These are phyloP conservation scores for Anhinga anhinga DNA, from an alignment of 2,113 vertebrate genomes.

Conservation along the genomic window DNA sequence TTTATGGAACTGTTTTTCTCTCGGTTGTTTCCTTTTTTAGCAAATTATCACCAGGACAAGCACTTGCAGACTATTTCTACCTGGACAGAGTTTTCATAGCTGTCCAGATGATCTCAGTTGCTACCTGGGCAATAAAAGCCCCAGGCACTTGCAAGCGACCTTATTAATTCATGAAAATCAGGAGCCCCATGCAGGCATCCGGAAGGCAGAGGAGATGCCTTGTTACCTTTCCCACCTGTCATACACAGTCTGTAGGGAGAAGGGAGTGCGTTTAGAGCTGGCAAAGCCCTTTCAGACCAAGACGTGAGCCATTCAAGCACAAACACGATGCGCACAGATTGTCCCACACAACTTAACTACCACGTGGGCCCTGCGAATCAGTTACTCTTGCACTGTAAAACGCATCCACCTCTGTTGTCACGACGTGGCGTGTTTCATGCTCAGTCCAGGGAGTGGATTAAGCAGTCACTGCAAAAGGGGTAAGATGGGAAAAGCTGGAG, in stretches of 20 bases:
- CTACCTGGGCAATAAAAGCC: not conserved
- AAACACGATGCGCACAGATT: rapidly evolving
- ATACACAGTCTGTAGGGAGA: not conserved
- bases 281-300: not conserved
- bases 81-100: not conserved
- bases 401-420: rapidly evolving
- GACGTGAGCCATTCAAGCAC: not conserved
- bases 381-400: not conserved
- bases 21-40: conserved; percentile 54
- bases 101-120: not conserved
- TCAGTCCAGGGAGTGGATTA: rapidly evolving
- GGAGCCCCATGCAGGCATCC: not conserved
- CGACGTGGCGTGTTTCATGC: not conserved
- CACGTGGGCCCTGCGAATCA: rapidly evolving
- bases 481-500: not conserved
- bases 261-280: not conserved
- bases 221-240: not conserved
- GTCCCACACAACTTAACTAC: not conserved
- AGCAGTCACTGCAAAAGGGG: not conserved
- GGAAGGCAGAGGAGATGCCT: not conserved
- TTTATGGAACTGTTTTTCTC: conserved; percentile 76
- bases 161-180: not conserved
- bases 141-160: not conserved
- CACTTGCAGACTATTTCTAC: not conserved
- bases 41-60: conserved; percentile 13